Evolutionary conservation across 1,140 invertebrate species (phyloP).

Genomic region (Cataglyphis hispanica): DNA sequence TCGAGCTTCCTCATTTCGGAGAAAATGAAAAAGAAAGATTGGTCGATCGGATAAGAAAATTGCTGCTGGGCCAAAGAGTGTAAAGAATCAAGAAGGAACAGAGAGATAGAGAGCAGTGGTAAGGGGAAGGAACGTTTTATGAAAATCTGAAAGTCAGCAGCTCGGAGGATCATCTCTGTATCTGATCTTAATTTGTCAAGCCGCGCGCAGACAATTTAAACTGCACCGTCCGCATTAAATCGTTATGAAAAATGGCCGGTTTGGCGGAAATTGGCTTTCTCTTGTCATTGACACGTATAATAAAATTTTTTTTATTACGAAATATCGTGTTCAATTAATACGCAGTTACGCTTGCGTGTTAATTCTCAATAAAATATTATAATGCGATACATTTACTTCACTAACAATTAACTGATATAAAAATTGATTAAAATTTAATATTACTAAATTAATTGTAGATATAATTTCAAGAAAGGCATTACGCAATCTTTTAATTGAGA

Average conservation of each 20-base stretch:
- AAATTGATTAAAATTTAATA: background rate
- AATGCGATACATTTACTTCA: background rate
- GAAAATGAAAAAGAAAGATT: conserved; percentile 33
- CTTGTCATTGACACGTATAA: conserved; percentile 20
- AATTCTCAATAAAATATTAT: background rate
- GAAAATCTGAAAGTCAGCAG: conserved; percentile 84
- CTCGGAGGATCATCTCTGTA: conserved; percentile 81
- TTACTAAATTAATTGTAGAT: background rate
- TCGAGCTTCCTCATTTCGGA: conserved; percentile 12
- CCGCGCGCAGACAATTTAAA: conserved; percentile 77
- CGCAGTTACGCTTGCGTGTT: background rate
- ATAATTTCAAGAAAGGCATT: background rate
- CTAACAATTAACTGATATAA: background rate
- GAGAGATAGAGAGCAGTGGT: conserved; percentile 38
- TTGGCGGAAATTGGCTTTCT: conserved; percentile 30
- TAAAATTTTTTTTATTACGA: background rate
- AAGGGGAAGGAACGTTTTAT: conserved; percentile 70
- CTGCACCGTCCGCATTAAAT: conserved; percentile 71
- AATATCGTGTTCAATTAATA: background rate
- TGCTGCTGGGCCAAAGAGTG: conserved; percentile 61
- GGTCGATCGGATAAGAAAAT: conserved; percentile 78
- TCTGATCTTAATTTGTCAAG: conserved; percentile 84
- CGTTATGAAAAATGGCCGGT: conserved; percentile 65
- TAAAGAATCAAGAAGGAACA: conserved; percentile 54
- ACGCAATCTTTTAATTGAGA: background rate